Evolutionary conservation across 2,888 invertebrate species (phyloP).

Genomic region (Eulithis testata): DNA sequence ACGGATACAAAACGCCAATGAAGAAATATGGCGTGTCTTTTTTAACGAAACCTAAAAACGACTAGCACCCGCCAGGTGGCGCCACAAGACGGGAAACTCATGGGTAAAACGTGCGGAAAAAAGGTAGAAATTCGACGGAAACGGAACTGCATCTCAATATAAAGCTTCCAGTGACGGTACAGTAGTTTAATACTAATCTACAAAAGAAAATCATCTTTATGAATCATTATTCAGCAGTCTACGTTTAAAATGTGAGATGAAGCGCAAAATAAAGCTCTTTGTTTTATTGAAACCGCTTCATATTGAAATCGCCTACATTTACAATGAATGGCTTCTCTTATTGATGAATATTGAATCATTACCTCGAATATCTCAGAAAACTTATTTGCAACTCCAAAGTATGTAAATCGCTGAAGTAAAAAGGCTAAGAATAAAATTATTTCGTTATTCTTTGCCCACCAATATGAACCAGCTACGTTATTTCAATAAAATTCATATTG

Average conservation of each 20-base stretch:
- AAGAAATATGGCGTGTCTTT: no score
- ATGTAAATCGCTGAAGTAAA: conserved; percentile 25
- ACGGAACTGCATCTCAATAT: no score
- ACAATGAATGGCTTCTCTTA: conserved; percentile 30
- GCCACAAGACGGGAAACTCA: no score
- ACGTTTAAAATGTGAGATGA: conserved; percentile 17
- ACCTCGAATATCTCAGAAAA: conserved; percentile 25
- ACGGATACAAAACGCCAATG: no score
- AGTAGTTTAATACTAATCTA: no score
- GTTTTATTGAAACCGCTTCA: conserved; percentile 15
- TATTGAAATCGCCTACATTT: conserved; percentile 30
- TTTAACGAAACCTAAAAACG: no score
- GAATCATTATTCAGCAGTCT: conserved; percentile 5
- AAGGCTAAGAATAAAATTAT: conserved; percentile 19
- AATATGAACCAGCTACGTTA: conserved; percentile 13
- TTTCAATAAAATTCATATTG: conserved; percentile 14
- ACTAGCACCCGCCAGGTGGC: no score
- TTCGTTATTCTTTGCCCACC: conserved; percentile 16
- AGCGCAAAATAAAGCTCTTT: conserved; percentile 22
- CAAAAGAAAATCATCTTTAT: no score
- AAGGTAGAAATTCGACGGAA: no score
- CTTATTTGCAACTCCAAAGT: conserved; percentile 22
- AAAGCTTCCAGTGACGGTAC: no score
- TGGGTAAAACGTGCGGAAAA: no score
- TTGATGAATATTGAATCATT: conserved; percentile 33